Conservation (phyloP, 2,797 vertebrate species). For the Chiloscyllium punctatum region DNA sequence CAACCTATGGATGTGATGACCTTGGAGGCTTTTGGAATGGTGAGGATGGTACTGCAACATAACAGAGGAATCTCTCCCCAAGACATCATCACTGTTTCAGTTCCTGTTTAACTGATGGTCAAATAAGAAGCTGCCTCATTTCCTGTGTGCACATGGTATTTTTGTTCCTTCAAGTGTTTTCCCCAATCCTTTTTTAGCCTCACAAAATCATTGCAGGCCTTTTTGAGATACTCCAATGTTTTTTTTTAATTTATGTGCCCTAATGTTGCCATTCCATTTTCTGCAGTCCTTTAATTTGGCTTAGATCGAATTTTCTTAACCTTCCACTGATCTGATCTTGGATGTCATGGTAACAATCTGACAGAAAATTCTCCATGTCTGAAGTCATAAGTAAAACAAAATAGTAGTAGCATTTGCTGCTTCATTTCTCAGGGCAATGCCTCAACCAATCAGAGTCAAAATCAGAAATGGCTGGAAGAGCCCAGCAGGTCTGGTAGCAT, state of each 20-base stretch:
- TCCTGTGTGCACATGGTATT: neutral
- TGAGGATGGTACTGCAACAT: neutral
- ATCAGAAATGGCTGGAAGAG: too few relatives aligned
- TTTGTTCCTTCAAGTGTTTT: neutral
- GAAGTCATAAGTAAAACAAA: too few relatives aligned
- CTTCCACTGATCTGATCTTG: neutral
- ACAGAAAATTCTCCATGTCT: neutral
- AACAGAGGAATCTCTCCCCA: neutral
- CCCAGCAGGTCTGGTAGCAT: too few relatives aligned
- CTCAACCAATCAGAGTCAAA: too few relatives aligned
- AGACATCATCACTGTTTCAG: neutral
- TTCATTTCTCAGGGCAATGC: too few relatives aligned
- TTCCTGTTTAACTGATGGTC: neutral
- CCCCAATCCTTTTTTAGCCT: too few relatives aligned
- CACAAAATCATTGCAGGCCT: neutral
- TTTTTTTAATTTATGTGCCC: neutral
- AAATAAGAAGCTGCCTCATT: neutral
- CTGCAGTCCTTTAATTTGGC: neutral
- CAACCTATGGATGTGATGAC: neutral
- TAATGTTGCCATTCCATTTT: too few relatives aligned
- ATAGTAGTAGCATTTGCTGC: too few relatives aligned
- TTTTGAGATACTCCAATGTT: neutral
- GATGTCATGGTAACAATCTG: neutral
- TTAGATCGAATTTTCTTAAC: neutral
- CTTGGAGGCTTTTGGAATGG: neutral